Conservation (phyloP, 1,140 invertebrate species). For the Hydropsyche tenuis region DNA sequence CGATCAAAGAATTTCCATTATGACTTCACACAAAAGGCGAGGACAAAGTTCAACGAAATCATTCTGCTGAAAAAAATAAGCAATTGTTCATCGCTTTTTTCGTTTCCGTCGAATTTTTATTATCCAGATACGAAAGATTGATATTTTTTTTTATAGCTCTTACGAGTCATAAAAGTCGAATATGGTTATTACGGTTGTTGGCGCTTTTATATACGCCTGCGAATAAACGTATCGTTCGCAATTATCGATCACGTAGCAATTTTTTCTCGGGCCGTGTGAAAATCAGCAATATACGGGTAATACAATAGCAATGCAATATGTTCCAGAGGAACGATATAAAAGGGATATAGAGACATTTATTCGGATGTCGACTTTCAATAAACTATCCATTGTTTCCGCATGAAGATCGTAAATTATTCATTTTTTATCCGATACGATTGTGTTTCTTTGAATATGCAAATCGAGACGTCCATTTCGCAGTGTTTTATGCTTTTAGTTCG, state of each 20-base stretch:
- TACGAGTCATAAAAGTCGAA: not conserved
- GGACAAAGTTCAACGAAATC: too few relatives aligned
- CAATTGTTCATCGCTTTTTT: too few relatives aligned
- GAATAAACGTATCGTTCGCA: not conserved
- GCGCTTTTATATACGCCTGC: not conserved
- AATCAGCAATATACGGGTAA: not conserved
- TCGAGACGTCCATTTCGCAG: not conserved
- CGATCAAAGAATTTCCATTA: too few relatives aligned
- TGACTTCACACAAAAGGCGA: too few relatives aligned
- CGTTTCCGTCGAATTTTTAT: too few relatives aligned
- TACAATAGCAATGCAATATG: slow-evolving; percentile 16
- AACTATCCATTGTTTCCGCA: not conserved
- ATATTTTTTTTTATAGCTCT: not conserved
- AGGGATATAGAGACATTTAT: slow-evolving; percentile 6
- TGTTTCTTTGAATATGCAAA: not conserved
- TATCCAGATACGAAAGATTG: not conserved
- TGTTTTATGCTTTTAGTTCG: not conserved
- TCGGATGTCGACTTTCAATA: not conserved
- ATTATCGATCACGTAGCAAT: not conserved
- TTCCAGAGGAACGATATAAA: not conserved
- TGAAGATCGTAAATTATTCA: not conserved
- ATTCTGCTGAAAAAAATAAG: too few relatives aligned
- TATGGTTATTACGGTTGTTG: slow-evolving; percentile 5
- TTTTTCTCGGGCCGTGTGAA: slow-evolving; percentile 15
- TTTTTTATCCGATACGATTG: not conserved